A percentile compares a stretch with the other conserved stretches of the same genome.
These are phyloP conservation scores for Cantharis rufa DNA, from an alignment of 2,888 invertebrate species.

Conservation along the genomic window DNA sequence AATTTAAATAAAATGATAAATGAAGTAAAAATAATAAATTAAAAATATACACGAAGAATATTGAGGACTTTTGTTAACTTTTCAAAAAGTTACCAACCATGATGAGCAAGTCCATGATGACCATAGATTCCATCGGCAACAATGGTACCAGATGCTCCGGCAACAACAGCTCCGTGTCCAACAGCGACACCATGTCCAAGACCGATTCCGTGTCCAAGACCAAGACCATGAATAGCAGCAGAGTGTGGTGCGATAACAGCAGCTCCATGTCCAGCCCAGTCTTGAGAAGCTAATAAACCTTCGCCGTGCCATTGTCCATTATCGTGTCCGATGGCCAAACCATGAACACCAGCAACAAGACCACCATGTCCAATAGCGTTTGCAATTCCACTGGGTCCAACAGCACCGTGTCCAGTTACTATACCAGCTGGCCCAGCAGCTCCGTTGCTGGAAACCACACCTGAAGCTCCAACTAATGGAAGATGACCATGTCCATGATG, in stretches of 20 bases:
- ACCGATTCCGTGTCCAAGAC: constrained; percentile 30
- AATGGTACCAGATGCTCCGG: neutral
- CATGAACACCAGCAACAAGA: neutral
- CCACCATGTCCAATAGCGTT: neutral
- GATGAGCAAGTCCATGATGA: neutral
- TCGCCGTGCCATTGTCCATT: neutral
- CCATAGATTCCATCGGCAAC: neutral
- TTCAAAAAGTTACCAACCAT: neutral
- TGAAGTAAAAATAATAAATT: neutral
- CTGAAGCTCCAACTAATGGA: constrained; percentile 18
- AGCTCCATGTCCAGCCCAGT: constrained; percentile 9
- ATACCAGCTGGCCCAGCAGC: constrained; percentile 23
- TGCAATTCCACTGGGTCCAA: constrained; percentile 16
- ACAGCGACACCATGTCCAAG: constrained; percentile 31
- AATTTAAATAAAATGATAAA: too few relatives aligned
- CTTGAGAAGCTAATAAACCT: neutral
- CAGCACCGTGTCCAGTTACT: constrained; percentile 22
- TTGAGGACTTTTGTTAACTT: neutral
- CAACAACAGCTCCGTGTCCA: neutral
- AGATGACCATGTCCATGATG: constrained; percentile 1
- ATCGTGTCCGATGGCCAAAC: neutral
- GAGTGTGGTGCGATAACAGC: neutral
- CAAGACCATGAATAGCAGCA: neutral
- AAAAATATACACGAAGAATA: neutral
- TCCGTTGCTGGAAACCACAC: constrained; percentile 19